Conservation (phyloP, 92 coral and sea anemone species). For the Paragorgia papillata region DNA sequence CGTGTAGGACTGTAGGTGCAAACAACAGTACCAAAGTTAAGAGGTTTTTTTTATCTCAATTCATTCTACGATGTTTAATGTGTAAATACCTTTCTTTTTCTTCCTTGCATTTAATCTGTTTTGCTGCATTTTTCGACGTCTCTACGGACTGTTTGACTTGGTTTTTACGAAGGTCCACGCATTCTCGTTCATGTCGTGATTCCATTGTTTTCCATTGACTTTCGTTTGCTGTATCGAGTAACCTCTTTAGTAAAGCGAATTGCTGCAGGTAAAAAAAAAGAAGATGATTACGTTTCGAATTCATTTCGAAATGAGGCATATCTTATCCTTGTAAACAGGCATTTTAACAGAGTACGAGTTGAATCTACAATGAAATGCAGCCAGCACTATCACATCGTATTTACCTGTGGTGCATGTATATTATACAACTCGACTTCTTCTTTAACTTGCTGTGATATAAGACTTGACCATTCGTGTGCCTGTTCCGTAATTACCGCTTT, state of each 20-base stretch:
- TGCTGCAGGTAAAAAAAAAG: conserved; percentile 53
- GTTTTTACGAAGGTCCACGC: conserved; percentile 72
- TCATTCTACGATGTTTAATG: not conserved
- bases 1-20: too few species aligned
- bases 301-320: too few species aligned
- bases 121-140: conserved; percentile 53
- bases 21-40: too few species aligned
- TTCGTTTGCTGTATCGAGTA: conserved; percentile 79
- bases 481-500: conserved; percentile 72
- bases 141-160: conserved; percentile 95
- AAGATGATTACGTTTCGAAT: not conserved
- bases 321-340: too few species aligned
- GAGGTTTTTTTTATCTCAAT: too few species aligned
- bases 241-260: conserved; percentile 68
- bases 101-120: conserved; percentile 82
- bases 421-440: conserved; percentile 81
- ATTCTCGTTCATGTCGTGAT: conserved; percentile 82
- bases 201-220: conserved; percentile 73
- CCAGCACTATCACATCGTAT: not conserved
- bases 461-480: conserved; percentile 90
- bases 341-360: too few species aligned
- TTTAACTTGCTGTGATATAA: conserved; percentile 80
- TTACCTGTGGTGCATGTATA: conserved; percentile 76
- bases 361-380: too few species aligned
- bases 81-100: conserved; percentile 79